Percentiles rank a stretch among this genome's conserved stretches.
Evolutionary conservation across 2,797 vertebrate genomes (phyloP).

Genomic region (Amblyopsis hoosieri): DNA sequence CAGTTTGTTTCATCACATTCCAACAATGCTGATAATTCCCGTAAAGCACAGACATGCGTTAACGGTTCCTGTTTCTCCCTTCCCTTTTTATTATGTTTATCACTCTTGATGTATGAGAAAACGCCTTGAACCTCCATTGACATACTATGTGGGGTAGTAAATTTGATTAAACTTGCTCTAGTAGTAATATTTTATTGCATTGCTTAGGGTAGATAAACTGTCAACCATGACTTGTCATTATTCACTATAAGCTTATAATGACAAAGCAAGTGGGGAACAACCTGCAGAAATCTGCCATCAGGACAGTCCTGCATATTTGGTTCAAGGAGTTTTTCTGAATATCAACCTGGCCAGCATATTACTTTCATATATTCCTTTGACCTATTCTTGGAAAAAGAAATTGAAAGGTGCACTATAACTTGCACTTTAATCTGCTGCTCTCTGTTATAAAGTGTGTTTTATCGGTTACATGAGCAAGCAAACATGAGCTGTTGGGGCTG

Average conservation of each 20-base stretch:
- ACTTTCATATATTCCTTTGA: background rate
- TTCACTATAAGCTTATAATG: background rate
- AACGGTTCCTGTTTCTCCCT: background rate
- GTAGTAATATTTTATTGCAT: background rate
- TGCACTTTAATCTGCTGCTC: too few species aligned
- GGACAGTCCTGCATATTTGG: too few species aligned
- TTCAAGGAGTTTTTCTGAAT: background rate
- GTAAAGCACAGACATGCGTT: conserved; percentile 26
- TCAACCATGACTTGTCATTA: background rate
- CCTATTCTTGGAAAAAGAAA: conserved; percentile 36
- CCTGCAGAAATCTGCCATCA: too few species aligned
- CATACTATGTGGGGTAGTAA: too few species aligned
- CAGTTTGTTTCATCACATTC: conserved; percentile 47
- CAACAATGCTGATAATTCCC: conserved; percentile 40
- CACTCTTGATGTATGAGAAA: background rate
- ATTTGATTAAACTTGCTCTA: too few species aligned
- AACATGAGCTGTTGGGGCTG: background rate
- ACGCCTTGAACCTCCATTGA: too few species aligned
- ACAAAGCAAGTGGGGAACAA: background rate
- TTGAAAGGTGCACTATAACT: background rate
- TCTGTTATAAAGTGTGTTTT: background rate
- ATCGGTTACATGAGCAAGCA: conserved; percentile 20
- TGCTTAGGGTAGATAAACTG: background rate
- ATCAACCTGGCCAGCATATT: background rate
- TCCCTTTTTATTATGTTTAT: background rate